Conservation (phyloP, 1,140 invertebrate species). For the Scaptomyza montana region DNA sequence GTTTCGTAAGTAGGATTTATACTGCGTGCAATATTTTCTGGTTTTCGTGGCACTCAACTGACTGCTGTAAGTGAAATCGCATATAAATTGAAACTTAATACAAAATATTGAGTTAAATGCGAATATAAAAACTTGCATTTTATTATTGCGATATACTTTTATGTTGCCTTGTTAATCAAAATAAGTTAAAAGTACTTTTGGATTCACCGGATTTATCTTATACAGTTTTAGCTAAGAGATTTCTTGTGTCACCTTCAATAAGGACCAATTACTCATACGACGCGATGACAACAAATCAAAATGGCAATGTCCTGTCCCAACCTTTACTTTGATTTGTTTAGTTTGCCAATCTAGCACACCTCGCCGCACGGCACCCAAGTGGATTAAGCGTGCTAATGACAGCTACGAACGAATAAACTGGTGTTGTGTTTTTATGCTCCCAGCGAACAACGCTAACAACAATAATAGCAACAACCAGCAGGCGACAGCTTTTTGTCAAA, state of each 20-base stretch:
- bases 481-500: slow-evolving; percentile 76
- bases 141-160: too few relatives aligned
- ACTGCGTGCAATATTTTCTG: neutral
- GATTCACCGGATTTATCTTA: neutral
- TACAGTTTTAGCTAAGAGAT: neutral
- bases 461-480: slow-evolving; percentile 19
- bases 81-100: slow-evolving; percentile 32
- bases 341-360: slow-evolving; percentile 42
- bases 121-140: neutral
- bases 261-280: slow-evolving; percentile 37
- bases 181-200: neutral
- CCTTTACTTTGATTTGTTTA: slow-evolving; percentile 49
- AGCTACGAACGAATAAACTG: slow-evolving; percentile 52
- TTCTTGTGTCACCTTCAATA: slow-evolving; percentile 47
- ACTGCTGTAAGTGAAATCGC: slow-evolving; percentile 12
- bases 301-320: slow-evolving; percentile 41
- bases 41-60: slow-evolving; percentile 9
- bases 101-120: neutral
- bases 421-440: slow-evolving; percentile 56
- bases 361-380: slow-evolving; percentile 51
- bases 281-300: slow-evolving; percentile 21
- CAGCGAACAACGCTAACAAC: slow-evolving; percentile 9
- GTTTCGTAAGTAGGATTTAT: neutral
- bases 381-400: slow-evolving; percentile 76
- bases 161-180: too few relatives aligned